Evolutionary conservation across 2,113 vertebrate species (phyloP).

Genomic region (Malaclemys terrapin): DNA sequence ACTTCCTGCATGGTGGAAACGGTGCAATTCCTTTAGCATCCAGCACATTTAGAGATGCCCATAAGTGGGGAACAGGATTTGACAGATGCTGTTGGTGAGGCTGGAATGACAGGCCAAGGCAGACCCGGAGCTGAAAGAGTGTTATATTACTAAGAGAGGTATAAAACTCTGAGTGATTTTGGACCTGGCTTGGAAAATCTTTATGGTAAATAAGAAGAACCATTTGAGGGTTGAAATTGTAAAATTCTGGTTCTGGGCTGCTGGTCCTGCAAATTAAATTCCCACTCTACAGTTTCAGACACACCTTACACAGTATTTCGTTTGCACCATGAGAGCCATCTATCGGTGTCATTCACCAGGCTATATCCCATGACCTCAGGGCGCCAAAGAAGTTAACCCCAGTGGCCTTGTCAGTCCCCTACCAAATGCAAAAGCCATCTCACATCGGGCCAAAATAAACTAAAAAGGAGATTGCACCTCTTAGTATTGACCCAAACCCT

Average conservation of each 20-base stretch:
- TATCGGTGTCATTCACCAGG: not conserved
- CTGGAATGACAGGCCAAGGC: conserved; percentile 2
- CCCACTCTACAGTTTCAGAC: not conserved
- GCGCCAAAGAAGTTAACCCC: not conserved
- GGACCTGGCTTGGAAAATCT: conserved; percentile 52
- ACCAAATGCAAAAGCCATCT: not conserved
- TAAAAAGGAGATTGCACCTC: not conserved
- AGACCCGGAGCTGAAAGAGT: conserved; percentile 5
- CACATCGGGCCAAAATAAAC: fast-evolving
- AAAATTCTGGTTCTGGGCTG: conserved; percentile 5
- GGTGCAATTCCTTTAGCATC: conserved; percentile 7
- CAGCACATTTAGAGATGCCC: conserved; percentile 28
- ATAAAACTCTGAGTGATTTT: conserved; percentile 29
- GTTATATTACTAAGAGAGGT: not conserved
- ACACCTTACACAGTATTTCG: not conserved
- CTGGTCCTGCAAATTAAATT: not conserved
- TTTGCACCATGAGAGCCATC: not conserved
- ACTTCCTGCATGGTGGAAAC: conserved; percentile 16
- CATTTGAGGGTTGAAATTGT: conserved; percentile 34
- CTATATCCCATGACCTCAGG: not conserved
- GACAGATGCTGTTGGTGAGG: conserved; percentile 31
- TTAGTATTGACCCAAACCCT: not conserved
- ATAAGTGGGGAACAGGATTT: not conserved
- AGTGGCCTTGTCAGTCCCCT: not conserved
- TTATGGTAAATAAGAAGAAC: conserved; percentile 11